Conservation (phyloP, 2,888 invertebrate genomes). For the Leistus spinibarbis region DNA sequence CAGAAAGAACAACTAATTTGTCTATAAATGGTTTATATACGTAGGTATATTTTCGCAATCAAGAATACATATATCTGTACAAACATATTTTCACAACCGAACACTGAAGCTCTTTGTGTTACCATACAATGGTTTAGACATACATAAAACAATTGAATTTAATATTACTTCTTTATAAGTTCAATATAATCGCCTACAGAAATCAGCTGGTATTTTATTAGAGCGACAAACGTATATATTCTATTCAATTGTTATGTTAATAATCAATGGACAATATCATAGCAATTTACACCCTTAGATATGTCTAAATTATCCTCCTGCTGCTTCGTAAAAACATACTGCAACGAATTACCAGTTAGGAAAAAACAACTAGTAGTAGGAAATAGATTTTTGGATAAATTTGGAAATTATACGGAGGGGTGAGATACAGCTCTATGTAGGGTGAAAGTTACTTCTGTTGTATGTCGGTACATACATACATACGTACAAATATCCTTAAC, state of each 20-base stretch:
- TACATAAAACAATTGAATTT: too few relatives aligned
- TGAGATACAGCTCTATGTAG: not conserved
- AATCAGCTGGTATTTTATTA: not conserved
- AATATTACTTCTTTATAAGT: not conserved
- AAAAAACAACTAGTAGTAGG: slow-evolving; percentile 18
- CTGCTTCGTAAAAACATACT: slow-evolving; percentile 22
- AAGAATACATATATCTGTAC: too few relatives aligned
- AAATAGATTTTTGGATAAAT: slow-evolving; percentile 32
- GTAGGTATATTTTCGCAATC: too few relatives aligned
- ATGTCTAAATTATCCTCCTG: slow-evolving; percentile 11
- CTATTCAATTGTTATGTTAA: slow-evolving; percentile 11
- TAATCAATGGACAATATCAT: slow-evolving; percentile 14
- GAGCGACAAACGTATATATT: not conserved
- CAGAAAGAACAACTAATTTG: too few relatives aligned
- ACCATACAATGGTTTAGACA: too few relatives aligned
- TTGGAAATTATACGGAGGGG: slow-evolving; percentile 23
- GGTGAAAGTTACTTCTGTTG: not conserved
- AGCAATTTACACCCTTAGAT: slow-evolving; percentile 2
- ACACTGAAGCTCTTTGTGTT: too few relatives aligned
- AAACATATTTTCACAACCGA: too few relatives aligned
- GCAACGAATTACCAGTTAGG: slow-evolving; percentile 18
- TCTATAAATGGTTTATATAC: too few relatives aligned
- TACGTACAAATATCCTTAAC: slow-evolving; percentile 50
- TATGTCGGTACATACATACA: slow-evolving; percentile 3
- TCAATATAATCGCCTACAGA: not conserved